Evolutionary conservation across 2,797 vertebrate genomes (phyloP), one percentile per base, ranked within the genome.

Genomic region (Ciconia nigra): DNA sequence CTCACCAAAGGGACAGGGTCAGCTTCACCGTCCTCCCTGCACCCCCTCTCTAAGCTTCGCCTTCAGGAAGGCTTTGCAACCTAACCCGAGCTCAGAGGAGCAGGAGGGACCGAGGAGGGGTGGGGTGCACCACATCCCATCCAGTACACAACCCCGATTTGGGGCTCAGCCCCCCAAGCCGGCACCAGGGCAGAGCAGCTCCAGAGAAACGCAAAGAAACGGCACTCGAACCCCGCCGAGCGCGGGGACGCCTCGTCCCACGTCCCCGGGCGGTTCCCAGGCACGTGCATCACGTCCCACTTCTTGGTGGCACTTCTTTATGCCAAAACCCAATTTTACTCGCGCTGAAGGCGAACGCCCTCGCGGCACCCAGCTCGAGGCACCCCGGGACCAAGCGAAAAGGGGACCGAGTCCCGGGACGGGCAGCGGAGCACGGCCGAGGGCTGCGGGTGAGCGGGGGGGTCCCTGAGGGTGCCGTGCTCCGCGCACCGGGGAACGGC

Each of bases 311-410:
- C 73, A 9, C 57, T 14, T 12, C 0, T 10, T 35, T 7, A 14
- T 24, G 33, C 76, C 22, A 6, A 87, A 89, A 20, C 2, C 25
- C 24, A 2, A 1, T 3, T n/a, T 8, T 5, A 2, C 33, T 6
- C 2, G 3, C 0, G 2, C 2, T 4, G 54, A 7, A 28, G 33
- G 52, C 2, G 0, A 77, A 72, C 0, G 1, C 4, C n/a, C 33
- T 15, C 3, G 1, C 5, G 9, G 51, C 55, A 8, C 25, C 41
- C 1, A 2, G 44, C 39, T 52, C 16, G 1, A 5, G 16, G 11
- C 4, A 1, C 20, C 65, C 26, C 0, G 1, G 74, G 28, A 26
- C 20, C 2, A 5, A 11, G 67, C 1, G 0, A 10, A 20, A 37
- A 24, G 11, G n/a, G 70, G 62, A 39, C 9, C 2, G 1, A 20